Evolutionary conservation across 2,888 invertebrate genomes (phyloP).

Genomic region (Ectemnius lituratus): DNA sequence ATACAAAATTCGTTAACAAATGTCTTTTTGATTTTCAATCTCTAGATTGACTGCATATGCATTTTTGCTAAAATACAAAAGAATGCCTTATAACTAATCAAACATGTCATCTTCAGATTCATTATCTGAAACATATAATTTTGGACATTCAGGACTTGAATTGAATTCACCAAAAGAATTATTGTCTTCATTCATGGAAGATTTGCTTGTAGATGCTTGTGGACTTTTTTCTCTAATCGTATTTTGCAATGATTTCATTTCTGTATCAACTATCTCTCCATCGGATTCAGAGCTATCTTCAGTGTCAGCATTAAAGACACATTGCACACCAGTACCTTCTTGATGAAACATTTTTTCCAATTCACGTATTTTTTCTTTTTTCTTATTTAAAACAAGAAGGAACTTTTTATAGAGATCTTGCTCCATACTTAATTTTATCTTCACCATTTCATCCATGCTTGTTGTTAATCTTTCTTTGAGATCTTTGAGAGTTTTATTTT

Average conservation of each 20-base stretch:
- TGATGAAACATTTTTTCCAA: conserved; percentile 48
- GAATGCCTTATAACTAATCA: neutral
- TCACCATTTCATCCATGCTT: conserved; percentile 49
- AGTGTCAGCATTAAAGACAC: conserved; percentile 51
- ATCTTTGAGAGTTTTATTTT: conserved; percentile 46
- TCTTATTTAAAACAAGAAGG: conserved; percentile 63
- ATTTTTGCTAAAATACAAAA: too few relatives aligned
- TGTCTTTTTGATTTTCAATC: too few relatives aligned
- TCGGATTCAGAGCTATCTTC: conserved; percentile 26
- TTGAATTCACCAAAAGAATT: neutral
- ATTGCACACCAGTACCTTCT: conserved; percentile 12
- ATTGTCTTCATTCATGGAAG: neutral
- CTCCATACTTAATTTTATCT: conserved; percentile 60
- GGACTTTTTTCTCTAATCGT: neutral
- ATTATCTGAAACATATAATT: neutral
- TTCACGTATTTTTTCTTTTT: conserved; percentile 63
- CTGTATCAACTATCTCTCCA: conserved; percentile 10
- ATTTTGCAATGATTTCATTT: too few relatives aligned
- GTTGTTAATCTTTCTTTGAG: conserved; percentile 36
- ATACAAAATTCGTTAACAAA: too few relatives aligned
- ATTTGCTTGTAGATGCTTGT: neutral
- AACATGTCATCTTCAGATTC: conserved; percentile 1
- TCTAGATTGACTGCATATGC: too few relatives aligned
- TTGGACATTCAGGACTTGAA: neutral
- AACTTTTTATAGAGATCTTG: conserved; percentile 60